Conservation (phyloP, 2,797 vertebrate genomes). For the Tenualosa thibaudeaui region DNA sequence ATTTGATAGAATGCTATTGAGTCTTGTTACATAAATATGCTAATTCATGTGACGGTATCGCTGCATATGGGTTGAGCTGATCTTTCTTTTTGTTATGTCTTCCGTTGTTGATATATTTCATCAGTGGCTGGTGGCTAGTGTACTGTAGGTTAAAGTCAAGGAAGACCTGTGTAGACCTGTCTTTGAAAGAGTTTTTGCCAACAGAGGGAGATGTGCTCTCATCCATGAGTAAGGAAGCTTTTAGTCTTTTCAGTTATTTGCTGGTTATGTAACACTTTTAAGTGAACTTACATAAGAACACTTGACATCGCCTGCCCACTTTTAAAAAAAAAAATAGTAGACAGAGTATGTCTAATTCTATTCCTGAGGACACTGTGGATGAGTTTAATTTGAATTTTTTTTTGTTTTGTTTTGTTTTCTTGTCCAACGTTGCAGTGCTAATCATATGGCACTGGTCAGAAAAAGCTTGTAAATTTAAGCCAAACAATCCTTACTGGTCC, state of each 20-base stretch:
- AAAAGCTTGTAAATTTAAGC: slow-evolving; percentile 5
- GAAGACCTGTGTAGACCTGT: not conserved
- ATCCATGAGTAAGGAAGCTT: not conserved
- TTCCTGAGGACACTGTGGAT: not conserved
- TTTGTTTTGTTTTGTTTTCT: not conserved
- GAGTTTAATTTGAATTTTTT: not conserved
- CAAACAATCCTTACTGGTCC: slow-evolving; percentile 1
- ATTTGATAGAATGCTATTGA: not conserved
- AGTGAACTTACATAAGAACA: slow-evolving; percentile 25
- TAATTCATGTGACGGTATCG: not conserved
- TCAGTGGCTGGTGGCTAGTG: not conserved
- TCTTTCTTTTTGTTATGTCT: not conserved
- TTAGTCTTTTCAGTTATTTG: not conserved
- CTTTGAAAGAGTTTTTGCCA: not conserved
- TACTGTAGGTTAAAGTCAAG: not conserved
- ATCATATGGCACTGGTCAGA: not conserved
- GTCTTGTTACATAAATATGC: not conserved
- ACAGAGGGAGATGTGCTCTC: not conserved
- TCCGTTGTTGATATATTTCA: not conserved
- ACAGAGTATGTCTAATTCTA: not conserved
- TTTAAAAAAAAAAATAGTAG: not conserved
- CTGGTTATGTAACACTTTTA: slow-evolving; percentile 36
- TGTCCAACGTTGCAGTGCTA: not conserved
- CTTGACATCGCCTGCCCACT: slow-evolving; percentile 22
- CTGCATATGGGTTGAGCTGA: not conserved